Evolutionary conservation across 2,888 invertebrate species (phyloP).

Genomic region (Ypsolopha sequella): DNA sequence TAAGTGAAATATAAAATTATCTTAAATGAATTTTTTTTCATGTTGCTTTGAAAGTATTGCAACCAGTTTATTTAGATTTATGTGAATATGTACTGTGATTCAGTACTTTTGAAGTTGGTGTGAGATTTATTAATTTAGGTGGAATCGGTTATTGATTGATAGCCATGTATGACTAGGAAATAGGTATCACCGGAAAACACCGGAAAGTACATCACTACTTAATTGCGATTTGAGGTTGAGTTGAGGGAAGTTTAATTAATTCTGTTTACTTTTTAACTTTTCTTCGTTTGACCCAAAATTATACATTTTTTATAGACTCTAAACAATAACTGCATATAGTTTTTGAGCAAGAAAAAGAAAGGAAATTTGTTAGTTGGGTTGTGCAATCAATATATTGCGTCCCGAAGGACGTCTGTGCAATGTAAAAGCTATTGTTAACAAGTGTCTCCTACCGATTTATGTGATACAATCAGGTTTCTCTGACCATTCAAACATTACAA

Average conservation of each 20-base stretch:
- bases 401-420: background rate
- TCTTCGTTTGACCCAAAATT: background rate
- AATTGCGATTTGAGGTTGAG: slow-evolving; percentile 2
- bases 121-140: no score
- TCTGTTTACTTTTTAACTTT: slow-evolving; percentile 4
- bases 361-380: background rate
- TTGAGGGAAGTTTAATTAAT: slow-evolving; percentile 4
- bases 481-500: no score
- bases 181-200: background rate
- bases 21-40: no score
- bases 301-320: background rate
- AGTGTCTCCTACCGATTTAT: background rate
- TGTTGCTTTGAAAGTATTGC: no score
- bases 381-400: background rate
- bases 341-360: background rate
- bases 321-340: background rate
- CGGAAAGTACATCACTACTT: background rate
- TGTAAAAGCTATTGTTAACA: background rate
- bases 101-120: no score
- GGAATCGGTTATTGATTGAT: no score
- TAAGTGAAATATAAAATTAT: no score
- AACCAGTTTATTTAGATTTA: no score
- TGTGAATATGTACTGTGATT: no score
- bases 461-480: background rate
- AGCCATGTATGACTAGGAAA: no score